Percentiles rank a stretch among this genome's conserved stretches.
Conservation (phyloP, 1,140 invertebrate genomes). For the Temnothorax longispinosus region DNA sequence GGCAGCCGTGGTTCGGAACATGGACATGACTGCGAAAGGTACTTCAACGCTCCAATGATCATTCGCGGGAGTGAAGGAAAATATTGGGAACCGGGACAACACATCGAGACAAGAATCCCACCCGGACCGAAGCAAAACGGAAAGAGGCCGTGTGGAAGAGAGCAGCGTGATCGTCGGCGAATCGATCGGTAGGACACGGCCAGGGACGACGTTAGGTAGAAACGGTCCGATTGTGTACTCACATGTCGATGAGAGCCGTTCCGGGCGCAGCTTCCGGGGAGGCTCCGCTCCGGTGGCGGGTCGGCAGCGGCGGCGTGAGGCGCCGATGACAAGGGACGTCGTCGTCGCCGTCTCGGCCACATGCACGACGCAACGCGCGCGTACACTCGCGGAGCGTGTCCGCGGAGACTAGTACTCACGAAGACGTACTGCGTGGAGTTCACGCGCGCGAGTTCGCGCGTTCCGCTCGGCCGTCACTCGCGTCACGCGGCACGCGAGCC, state of each 20-base stretch:
- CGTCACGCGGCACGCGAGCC: slow-evolving; percentile 27
- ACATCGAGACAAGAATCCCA: background rate
- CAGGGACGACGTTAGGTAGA: background rate
- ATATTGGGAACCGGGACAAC: background rate
- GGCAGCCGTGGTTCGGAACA: background rate
- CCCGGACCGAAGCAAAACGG: background rate
- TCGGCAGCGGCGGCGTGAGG: background rate
- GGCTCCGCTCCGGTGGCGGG: background rate
- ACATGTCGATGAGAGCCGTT: background rate
- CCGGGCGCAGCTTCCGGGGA: slow-evolving; percentile 9
- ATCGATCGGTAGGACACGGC: slow-evolving; percentile 17
- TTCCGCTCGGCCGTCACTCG: slow-evolving; percentile 29
- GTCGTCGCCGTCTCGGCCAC: slow-evolving; percentile 20
- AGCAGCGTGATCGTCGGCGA: background rate
- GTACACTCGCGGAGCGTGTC: background rate
- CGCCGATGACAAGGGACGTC: slow-evolving; percentile 1
- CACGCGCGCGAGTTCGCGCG: slow-evolving; percentile 6
- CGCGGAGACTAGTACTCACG: background rate
- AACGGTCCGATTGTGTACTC: background rate
- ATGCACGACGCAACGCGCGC: background rate
- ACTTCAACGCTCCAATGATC: background rate
- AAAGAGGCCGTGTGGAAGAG: background rate
- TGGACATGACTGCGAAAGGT: background rate
- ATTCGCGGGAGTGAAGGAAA: background rate
- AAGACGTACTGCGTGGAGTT: background rate